phyloP scores from a whole-genome alignment of 2,113 vertebrate genomes.

The Hymenochirus boettgeri region DNA sequence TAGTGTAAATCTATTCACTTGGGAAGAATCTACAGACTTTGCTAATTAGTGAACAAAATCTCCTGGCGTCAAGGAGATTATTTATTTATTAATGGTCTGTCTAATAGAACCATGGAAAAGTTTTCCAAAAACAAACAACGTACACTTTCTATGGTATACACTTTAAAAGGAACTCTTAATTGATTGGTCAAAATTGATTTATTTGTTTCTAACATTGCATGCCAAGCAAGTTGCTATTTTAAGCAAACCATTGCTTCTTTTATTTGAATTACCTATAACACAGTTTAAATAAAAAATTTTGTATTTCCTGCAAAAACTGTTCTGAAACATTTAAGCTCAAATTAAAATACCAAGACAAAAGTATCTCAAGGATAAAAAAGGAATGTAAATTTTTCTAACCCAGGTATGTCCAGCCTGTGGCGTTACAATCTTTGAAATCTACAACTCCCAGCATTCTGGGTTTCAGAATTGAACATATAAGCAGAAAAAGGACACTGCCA shows the following conservation, averaged over 20 bases:
- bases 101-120: constrained; percentile 8
- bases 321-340: too few species aligned
- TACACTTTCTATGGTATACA: too few species aligned
- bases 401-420: too few species aligned
- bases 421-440: too few species aligned
- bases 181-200: neutral
- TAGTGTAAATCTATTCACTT: constrained; percentile 12
- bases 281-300: neutral
- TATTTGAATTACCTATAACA: too few species aligned
- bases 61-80: constrained; percentile 21
- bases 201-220: neutral
- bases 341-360: too few species aligned
- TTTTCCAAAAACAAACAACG: neutral
- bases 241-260: neutral
- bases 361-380: too few species aligned
- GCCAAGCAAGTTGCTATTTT: neutral
- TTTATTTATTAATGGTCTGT: constrained; percentile 32
- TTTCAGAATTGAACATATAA: too few species aligned
- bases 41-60: constrained; percentile 36
- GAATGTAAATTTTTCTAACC: too few species aligned
- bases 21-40: constrained; percentile 16
- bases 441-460: too few species aligned
- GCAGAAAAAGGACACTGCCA: too few species aligned
- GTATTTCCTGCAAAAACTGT: neutral
- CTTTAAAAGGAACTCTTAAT: constrained; percentile 7